Evolutionary conservation across 2,888 invertebrate species (phyloP).

Genomic region (Cynaeus angustus): DNA sequence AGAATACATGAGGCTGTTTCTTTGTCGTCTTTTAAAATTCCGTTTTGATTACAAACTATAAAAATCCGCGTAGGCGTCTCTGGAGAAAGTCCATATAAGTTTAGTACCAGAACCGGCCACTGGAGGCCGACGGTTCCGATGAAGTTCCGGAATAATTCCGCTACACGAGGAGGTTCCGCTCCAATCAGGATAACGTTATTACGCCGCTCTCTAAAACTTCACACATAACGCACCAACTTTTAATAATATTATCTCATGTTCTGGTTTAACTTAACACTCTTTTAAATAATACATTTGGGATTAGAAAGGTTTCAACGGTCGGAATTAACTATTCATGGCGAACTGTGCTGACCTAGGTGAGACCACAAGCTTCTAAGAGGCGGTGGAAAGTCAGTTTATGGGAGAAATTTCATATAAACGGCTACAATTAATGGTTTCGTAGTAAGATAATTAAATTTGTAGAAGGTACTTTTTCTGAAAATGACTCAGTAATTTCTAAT

Average conservation of each 20-base stretch:
- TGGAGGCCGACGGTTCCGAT: constrained; percentile 43
- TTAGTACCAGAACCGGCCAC: constrained; percentile 38
- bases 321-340: constrained; percentile 47
- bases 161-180: constrained; percentile 43
- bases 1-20: too few species aligned
- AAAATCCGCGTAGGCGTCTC: constrained; percentile 25
- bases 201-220: constrained; percentile 48
- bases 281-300: constrained; percentile 50
- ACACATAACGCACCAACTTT: constrained; percentile 52
- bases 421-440: too few species aligned
- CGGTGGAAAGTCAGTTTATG: not conserved
- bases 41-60: constrained; percentile 11
- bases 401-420: too few species aligned
- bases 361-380: not conserved
- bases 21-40: constrained; percentile 29
- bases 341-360: not conserved
- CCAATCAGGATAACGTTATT: constrained; percentile 51
- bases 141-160: constrained; percentile 43
- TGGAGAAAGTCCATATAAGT: constrained; percentile 36
- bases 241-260: constrained; percentile 52
- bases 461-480: too few species aligned
- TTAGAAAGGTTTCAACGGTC: constrained; percentile 33
- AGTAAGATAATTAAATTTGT: too few species aligned
- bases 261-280: constrained; percentile 51
- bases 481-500: too few species aligned